Evolutionary conservation across 2,113 vertebrate genomes (phyloP).

Genomic region (Actenoides lindsayi): DNA sequence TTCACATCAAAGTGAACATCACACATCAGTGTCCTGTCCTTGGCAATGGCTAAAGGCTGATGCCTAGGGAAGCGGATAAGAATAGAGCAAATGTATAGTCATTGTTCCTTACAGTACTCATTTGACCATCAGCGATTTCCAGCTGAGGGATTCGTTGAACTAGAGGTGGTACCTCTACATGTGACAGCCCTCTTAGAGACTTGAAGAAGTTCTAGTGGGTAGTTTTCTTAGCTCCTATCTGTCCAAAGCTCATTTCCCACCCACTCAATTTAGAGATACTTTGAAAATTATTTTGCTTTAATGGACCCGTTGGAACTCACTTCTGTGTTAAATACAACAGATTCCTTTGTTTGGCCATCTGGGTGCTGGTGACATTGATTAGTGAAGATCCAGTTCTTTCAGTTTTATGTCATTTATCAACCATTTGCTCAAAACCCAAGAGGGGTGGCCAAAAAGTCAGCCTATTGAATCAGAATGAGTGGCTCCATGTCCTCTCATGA

Average conservation of each 20-base stretch:
- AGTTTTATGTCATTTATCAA: background rate
- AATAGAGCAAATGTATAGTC: background rate
- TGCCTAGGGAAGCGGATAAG: background rate
- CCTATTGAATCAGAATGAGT: background rate
- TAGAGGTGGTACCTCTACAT: background rate
- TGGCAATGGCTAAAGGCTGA: background rate
- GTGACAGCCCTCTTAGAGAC: background rate
- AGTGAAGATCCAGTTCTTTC: background rate
- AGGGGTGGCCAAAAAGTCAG: background rate
- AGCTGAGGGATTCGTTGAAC: background rate
- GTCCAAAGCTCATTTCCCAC: background rate
- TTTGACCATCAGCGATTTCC: background rate
- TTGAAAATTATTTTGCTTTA: background rate
- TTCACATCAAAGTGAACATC: background rate
- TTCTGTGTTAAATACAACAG: background rate
- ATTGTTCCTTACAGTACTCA: background rate
- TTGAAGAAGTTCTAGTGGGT: background rate
- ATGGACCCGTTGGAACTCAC: background rate
- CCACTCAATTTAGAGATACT: background rate
- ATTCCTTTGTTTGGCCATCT: background rate
- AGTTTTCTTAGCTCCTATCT: background rate
- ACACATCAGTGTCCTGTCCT: background rate
- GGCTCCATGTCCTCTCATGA: background rate
- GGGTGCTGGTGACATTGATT: background rate
- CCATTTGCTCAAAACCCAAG: background rate